These are phyloP conservation scores for Sinocyclocheilus grahami DNA, from an alignment of 2,113 vertebrate species.

Conservation along the genomic window DNA sequence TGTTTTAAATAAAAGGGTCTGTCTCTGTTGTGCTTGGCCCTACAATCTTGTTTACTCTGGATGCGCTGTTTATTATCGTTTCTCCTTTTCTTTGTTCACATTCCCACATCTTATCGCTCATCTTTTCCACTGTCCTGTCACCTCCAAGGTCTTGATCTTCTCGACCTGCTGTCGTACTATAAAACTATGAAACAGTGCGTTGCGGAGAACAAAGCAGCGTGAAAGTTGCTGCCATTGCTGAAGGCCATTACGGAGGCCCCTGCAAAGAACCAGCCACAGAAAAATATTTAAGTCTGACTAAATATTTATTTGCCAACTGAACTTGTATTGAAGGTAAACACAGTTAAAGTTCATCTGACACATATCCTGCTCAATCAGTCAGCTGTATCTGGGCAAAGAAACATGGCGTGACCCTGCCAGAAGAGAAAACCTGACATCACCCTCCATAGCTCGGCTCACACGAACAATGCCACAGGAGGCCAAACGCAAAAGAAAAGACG, in stretches of 20 bases:
- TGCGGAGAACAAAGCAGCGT: constrained; percentile 38
- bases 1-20: constrained; percentile 44
- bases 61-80: constrained; percentile 33
- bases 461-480: neutral
- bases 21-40: constrained; percentile 40
- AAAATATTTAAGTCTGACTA: constrained; percentile 14
- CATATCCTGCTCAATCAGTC: neutral
- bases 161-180: constrained; percentile 32
- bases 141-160: constrained; percentile 14
- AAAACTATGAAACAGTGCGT: constrained; percentile 47
- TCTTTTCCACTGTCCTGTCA: constrained; percentile 25
- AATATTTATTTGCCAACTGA: constrained; percentile 34
- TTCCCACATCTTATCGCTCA: constrained; percentile 28
- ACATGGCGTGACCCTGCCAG: neutral
- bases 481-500: neutral
- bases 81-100: constrained; percentile 22
- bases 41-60: constrained; percentile 42
- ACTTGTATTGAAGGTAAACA: constrained; percentile 18
- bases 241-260: constrained; percentile 8
- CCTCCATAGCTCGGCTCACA: constrained; percentile 10
- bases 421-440: constrained; percentile 44
- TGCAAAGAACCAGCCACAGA: constrained; percentile 15
- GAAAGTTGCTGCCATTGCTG: constrained; percentile 4
- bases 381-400: neutral
- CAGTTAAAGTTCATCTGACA: neutral